phyloP scores from a whole-genome alignment of 1,140 invertebrate species.

The Sogatella furcifera region DNA sequence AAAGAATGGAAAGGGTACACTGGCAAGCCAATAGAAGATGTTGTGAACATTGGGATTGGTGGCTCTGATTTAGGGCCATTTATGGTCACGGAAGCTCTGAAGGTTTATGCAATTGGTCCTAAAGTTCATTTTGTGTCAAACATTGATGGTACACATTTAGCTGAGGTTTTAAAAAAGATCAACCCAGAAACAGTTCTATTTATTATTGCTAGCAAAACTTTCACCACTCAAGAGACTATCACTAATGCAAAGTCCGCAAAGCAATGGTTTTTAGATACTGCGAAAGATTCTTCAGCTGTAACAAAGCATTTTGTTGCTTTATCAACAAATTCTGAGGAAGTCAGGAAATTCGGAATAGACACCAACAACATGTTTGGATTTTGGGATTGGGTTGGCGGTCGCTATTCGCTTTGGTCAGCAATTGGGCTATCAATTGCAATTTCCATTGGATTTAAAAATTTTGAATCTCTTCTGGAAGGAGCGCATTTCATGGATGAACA shows the following conservation, averaged over 20 bases:
- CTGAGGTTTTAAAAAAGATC: conserved; percentile 83
- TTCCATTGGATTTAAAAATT: conserved; percentile 92
- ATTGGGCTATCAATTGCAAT: conserved; percentile 95
- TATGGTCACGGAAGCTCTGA: conserved; percentile 98
- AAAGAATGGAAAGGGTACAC: conserved; percentile 81
- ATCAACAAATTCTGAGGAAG: conserved; percentile 88
- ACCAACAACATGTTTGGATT: conserved; percentile 98
- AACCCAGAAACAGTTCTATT: conserved; percentile 92
- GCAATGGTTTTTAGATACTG: conserved; percentile 78
- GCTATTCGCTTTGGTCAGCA: conserved; percentile 96
- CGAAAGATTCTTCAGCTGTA: conserved; percentile 77
- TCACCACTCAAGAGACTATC: conserved; percentile 99
- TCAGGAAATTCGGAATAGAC: conserved; percentile 94
- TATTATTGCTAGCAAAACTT: conserved; percentile 98
- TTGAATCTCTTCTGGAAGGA: conserved; percentile 81
- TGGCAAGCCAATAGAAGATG: conserved; percentile 91
- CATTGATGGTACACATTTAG: conserved; percentile 97
- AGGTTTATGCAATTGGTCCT: conserved; percentile 79
- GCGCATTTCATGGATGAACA: conserved; percentile 93
- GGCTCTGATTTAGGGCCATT: conserved; percentile 97
- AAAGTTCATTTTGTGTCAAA: conserved; percentile 97
- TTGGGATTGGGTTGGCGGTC: conserved; percentile 99
- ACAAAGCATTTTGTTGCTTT: conserved; percentile 97
- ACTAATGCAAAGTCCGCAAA: conserved; percentile 98
- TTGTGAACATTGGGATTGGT: conserved; percentile 99